Evolutionary conservation across 2,888 invertebrate genomes (phyloP).

Genomic region (Dryomyza anilis): DNA sequence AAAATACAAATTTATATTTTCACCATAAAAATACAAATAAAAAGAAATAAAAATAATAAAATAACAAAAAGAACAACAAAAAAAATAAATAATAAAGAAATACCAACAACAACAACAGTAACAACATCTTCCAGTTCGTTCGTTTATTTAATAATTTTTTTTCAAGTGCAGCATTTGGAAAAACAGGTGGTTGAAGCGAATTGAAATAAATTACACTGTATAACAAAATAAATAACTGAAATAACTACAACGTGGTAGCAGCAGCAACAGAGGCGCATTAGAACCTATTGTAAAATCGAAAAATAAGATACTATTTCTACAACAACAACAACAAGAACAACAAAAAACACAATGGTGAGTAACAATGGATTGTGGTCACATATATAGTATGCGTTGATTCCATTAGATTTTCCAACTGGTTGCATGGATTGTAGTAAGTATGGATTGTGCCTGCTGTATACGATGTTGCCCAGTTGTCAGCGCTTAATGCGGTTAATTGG

Average conservation of each 20-base stretch:
- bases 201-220: not conserved
- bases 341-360: conserved; percentile 18
- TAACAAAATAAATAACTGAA: not conserved
- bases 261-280: not conserved
- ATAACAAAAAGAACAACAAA: conserved; percentile 1
- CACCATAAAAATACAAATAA: too few species aligned
- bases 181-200: conserved; percentile 12
- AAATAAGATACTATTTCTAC: too few species aligned
- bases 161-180: conserved; percentile 1
- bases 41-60: too few species aligned
- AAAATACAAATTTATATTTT: conserved; percentile 36
- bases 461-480: too few species aligned
- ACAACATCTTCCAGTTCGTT: not conserved
- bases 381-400: too few species aligned
- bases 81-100: too few species aligned
- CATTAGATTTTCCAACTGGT: too few species aligned
- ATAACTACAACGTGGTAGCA: not conserved
- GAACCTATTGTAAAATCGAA: not conserved
- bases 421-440: too few species aligned
- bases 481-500: too few species aligned
- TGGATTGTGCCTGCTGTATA: too few species aligned
- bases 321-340: conserved; percentile 15
- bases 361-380: not conserved
- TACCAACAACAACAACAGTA: not conserved
- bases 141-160: not conserved